A percentile compares a stretch with the other conserved stretches of the same genome.
These are phyloP conservation scores for Berghia stephanieae DNA, from an alignment of 1,140 invertebrate genomes.

Conservation along the genomic window DNA sequence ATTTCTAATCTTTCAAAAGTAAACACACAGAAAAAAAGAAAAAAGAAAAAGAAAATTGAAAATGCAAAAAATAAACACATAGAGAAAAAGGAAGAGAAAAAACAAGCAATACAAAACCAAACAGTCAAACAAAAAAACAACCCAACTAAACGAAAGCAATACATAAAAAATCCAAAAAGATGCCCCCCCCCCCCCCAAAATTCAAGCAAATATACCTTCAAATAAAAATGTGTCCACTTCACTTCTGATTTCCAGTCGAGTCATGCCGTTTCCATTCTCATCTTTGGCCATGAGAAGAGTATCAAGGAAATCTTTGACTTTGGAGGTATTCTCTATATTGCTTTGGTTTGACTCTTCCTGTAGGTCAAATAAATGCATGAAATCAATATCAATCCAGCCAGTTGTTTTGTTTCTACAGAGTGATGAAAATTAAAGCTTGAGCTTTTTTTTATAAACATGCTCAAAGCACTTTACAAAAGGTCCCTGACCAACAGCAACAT, in stretches of 20 bases:
- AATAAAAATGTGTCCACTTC: constrained; percentile 55
- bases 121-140: not conserved
- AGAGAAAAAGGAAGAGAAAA: not conserved
- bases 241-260: constrained; percentile 48
- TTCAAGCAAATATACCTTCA: constrained; percentile 42
- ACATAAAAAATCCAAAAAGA: not conserved
- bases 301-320: constrained; percentile 35
- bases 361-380: not conserved
- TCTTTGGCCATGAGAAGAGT: constrained; percentile 49
- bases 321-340: not conserved
- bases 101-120: not conserved
- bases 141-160: not conserved
- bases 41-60: not conserved
- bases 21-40: not conserved
- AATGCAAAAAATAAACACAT: not conserved
- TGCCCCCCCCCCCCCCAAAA: too few relatives aligned
- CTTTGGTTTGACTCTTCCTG: not conserved
- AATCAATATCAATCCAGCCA: too few relatives aligned
- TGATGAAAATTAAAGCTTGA: not conserved
- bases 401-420: too few relatives aligned
- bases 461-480: too few relatives aligned
- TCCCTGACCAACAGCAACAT: too few relatives aligned
- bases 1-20: too few relatives aligned
- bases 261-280: constrained; percentile 46
- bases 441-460: too few relatives aligned